phyloP scores from a whole-genome alignment of 2,797 vertebrate species.

The Philypnodon macrostomus region DNA sequence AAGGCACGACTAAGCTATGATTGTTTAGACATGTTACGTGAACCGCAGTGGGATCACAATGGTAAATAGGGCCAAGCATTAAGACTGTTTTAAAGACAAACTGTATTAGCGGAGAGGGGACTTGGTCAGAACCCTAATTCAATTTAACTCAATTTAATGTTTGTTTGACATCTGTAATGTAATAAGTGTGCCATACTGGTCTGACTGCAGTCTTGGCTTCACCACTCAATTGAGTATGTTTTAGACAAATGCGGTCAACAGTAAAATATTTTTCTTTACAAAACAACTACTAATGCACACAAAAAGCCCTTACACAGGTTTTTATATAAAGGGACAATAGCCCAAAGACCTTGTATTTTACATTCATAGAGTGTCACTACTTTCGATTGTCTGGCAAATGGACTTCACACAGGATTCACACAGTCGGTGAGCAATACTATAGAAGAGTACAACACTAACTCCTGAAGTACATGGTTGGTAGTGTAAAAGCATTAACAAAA shows the following conservation, averaged over 20 bases:
- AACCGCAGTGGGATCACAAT: constrained; percentile 45
- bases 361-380: constrained; percentile 45
- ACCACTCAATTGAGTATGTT: constrained; percentile 1
- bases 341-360: constrained; percentile 27
- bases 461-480: constrained; percentile 11
- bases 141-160: constrained; percentile 58
- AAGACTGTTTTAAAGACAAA: constrained; percentile 34
- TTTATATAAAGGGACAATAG: constrained; percentile 16
- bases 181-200: constrained; percentile 48
- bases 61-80: constrained; percentile 41
- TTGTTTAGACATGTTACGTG: constrained; percentile 57
- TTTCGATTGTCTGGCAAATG: constrained; percentile 67
- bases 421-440: not conserved
- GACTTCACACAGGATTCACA: constrained; percentile 12
- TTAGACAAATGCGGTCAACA: constrained; percentile 8
- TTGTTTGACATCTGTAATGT: constrained; percentile 59
- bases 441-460: constrained; percentile 3
- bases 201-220: constrained; percentile 40
- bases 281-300: constrained; percentile 17
- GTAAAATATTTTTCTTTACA: constrained; percentile 15
- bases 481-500: constrained; percentile 5
- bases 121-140: constrained; percentile 55
- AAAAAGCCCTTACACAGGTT: constrained; percentile 6
- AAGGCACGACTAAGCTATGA: constrained; percentile 36
- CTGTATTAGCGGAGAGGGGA: constrained; percentile 53